These are phyloP conservation scores for Emydocephalus ijimae DNA, from an alignment of 2,113 vertebrate species.

Conservation along the genomic window DNA sequence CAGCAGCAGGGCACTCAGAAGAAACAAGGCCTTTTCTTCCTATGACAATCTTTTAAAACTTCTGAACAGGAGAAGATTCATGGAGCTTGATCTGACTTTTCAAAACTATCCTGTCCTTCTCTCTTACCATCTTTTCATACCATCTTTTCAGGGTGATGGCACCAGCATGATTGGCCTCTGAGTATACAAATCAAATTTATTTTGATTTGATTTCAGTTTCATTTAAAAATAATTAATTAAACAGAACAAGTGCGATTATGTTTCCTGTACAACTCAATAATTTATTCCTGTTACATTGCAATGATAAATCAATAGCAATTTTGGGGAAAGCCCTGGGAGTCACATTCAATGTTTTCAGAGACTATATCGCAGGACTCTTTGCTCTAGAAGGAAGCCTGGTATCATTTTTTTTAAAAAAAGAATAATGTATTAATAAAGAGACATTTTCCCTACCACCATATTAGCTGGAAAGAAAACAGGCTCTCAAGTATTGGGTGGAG, in stretches of 20 bases:
- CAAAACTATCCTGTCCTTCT: background rate
- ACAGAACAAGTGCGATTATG: background rate
- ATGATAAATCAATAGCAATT: background rate
- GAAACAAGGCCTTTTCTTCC: background rate
- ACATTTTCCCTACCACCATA: background rate
- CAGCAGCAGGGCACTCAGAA: background rate
- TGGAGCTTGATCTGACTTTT: background rate
- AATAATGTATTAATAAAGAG: background rate
- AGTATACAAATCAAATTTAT: background rate
- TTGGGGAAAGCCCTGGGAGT: background rate
- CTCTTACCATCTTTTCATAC: background rate
- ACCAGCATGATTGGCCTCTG: background rate
- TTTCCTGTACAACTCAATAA: background rate
- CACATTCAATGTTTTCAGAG: background rate
- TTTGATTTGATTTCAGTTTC: background rate
- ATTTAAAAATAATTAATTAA: background rate
- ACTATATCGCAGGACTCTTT: background rate
- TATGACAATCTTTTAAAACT: background rate
- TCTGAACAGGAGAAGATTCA: background rate
- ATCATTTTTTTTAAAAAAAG: background rate
- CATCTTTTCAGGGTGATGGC: background rate
- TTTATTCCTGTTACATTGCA: background rate
- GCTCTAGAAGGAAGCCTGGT: background rate
- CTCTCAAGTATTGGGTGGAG: background rate
- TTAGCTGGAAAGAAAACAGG: background rate